Conservation (phyloP, 1,140 invertebrate genomes). For the Neodiprion virginianus region DNA sequence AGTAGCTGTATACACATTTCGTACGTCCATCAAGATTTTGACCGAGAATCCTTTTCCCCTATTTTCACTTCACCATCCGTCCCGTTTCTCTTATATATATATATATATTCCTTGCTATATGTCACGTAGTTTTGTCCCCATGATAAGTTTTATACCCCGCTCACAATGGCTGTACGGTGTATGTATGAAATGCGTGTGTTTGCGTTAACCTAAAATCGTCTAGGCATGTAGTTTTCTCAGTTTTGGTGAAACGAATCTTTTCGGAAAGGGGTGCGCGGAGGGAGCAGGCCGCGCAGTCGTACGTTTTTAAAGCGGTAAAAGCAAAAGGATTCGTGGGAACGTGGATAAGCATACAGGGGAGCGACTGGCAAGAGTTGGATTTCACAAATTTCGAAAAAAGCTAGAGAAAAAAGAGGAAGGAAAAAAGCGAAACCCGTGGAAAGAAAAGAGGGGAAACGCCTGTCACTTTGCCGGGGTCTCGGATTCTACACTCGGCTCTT, state of each 20-base stretch:
- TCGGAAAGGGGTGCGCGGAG: no score
- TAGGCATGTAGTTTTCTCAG: not conserved
- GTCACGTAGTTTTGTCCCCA: not conserved
- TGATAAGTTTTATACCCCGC: not conserved
- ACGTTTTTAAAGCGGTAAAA: not conserved
- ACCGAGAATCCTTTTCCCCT: constrained; percentile 1
- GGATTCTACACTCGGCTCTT: not conserved
- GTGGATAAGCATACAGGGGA: not conserved
- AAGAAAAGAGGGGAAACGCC: not conserved
- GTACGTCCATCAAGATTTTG: constrained; percentile 3
- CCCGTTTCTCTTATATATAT: not conserved
- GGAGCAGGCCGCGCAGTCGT: not conserved
- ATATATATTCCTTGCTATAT: no score
- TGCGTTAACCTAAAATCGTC: no score
- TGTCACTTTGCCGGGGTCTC: not conserved
- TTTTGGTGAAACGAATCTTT: not conserved
- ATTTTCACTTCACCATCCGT: not conserved
- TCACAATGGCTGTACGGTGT: no score
- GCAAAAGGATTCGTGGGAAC: constrained; percentile 6
- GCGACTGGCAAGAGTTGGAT: constrained; percentile 4
- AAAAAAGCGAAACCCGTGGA: not conserved
- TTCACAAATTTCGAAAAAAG: constrained; percentile 1
- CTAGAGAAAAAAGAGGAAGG: no score
- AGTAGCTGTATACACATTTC: not conserved
- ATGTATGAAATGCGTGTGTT: no score